A percentile compares a stretch with the other conserved stretches of the same genome.
phyloP scores from a whole-genome alignment of 2,888 invertebrate species.

The Drosophila subsilvestris region DNA sequence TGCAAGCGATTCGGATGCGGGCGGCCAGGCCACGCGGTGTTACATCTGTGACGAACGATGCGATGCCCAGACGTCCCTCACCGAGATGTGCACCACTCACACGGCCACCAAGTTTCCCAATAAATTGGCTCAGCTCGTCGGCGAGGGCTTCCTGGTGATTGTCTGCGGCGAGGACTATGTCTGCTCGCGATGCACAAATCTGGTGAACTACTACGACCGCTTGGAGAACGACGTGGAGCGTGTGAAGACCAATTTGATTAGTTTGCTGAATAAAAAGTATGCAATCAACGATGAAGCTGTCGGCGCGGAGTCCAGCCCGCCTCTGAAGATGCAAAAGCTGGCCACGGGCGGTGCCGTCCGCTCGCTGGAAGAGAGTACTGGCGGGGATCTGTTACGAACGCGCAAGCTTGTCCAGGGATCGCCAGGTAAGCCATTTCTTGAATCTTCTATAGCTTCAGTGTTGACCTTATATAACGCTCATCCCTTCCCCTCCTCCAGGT shows the following conservation, averaged over 20 bases:
- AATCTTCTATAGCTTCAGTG: not conserved
- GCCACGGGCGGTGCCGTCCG: conserved; percentile 74
- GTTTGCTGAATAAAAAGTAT: conserved; percentile 83
- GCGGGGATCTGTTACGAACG: conserved; percentile 59
- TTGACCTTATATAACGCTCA: not conserved
- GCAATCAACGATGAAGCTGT: conserved; percentile 82
- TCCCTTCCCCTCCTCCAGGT: conserved; percentile 50
- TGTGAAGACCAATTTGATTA: conserved; percentile 83
- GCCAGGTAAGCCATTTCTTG: conserved; percentile 61
- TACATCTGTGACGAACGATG: conserved; percentile 84
- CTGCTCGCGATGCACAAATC: conserved; percentile 84
- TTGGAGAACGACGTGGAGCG: conserved; percentile 84
- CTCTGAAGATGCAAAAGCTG: conserved; percentile 83
- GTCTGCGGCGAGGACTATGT: conserved; percentile 84
- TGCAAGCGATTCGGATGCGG: conserved; percentile 56
- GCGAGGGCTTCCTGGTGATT: conserved; percentile 85
- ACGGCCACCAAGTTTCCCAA: conserved; percentile 85
- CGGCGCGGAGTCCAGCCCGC: conserved; percentile 69
- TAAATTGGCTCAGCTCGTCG: conserved; percentile 85
- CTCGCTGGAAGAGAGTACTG: conserved; percentile 61
- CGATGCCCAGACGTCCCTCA: conserved; percentile 80
- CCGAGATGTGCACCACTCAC: conserved; percentile 83
- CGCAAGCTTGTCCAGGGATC: conserved; percentile 76
- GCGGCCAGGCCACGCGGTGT: conserved; percentile 74
- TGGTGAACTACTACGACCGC: conserved; percentile 85